Base-by-base conservation (phyloP, 2,113 vertebrate species). In the Dipodomys stephensi region DNA sequence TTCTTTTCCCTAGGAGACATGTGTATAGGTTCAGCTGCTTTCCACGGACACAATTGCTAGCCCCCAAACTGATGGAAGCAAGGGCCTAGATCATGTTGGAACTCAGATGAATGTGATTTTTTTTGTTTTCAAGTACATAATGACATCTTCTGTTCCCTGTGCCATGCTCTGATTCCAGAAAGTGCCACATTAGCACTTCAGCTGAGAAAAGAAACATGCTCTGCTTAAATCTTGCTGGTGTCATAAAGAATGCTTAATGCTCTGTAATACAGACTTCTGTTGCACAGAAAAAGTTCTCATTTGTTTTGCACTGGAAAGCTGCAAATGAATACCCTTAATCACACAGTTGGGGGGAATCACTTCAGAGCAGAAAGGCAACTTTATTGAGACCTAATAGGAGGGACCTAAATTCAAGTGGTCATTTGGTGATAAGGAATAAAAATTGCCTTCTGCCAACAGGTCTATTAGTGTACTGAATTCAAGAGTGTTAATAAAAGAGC, bases 1-100 rank as follows among this genome's bases (percentile, higher is more conserved):
- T 95, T 91, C 83, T 96, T 71, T 94, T 90, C 44, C 35, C 88
- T 79, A 69, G 95, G 95, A 92, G 65, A 88, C 62, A 77, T 22
- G 28, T 73, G 95, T 84, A 77, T 65, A 85, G 91, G 88, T 94
- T 92, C 74, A 53, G 76, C 49, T 1, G 11, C 1, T 0, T 83
- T 87, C 90, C 57, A 53, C 0, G 28, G 67, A 95, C 93, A 93
- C 62, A 94, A 79, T 65, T 65, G 39, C 85, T 86, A 13, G 39
- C 44, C 57, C 44, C 16, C 67, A 22, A 65, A 80, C 91, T 90
- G 84, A 92, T 23, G 27, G 77, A 93, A 89, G 78, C 44, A 62
- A 92, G 88, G 91, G 46, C 71, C 82, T 30, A 28, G 81, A 86
- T 88, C 78, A 49, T 20, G 30, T 25, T 83, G 87, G 93, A 96